Percentiles rank a stretch among this genome's conserved stretches.
phyloP scores from a whole-genome alignment of 1,140 invertebrate species.

The Ceratosolen fusciceps region DNA sequence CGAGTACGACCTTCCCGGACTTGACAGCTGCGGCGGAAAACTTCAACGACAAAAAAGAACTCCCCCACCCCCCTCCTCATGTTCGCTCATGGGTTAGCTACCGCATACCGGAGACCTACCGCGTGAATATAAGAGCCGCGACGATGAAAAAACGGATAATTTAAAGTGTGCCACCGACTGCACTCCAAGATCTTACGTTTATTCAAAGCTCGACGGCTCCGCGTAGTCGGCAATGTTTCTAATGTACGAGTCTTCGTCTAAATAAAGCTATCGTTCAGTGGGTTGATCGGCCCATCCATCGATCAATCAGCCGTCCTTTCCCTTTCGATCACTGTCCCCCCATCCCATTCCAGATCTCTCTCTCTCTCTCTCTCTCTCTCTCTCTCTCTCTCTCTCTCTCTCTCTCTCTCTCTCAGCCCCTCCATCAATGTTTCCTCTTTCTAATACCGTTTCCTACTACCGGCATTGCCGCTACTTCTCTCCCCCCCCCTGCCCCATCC shows the following conservation, averaged over 20 bases:
- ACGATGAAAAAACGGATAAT: neutral
- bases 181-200: neutral
- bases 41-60: neutral
- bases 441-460: too few relatives aligned
- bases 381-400: too few relatives aligned
- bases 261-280: conserved; percentile 41
- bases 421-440: too few relatives aligned
- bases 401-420: too few relatives aligned
- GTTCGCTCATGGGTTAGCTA: too few relatives aligned
- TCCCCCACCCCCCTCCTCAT: too few relatives aligned
- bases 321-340: conserved; percentile 27
- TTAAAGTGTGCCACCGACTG: neutral
- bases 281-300: conserved; percentile 27
- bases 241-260: conserved; percentile 19
- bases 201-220: neutral
- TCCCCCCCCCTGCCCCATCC: too few relatives aligned
- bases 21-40: neutral
- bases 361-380: too few relatives aligned
- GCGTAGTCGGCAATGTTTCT: neutral
- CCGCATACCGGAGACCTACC: neutral
- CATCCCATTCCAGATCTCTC: neutral
- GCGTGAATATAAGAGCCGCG: neutral
- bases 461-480: too few relatives aligned
- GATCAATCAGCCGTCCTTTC: conserved; percentile 33
- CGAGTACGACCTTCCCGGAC: neutral